Evolutionary conservation across 2,888 invertebrate genomes (phyloP), one percentile per base, ranked within the genome.

Genomic region (Pristionchus entomophagus): DNA sequence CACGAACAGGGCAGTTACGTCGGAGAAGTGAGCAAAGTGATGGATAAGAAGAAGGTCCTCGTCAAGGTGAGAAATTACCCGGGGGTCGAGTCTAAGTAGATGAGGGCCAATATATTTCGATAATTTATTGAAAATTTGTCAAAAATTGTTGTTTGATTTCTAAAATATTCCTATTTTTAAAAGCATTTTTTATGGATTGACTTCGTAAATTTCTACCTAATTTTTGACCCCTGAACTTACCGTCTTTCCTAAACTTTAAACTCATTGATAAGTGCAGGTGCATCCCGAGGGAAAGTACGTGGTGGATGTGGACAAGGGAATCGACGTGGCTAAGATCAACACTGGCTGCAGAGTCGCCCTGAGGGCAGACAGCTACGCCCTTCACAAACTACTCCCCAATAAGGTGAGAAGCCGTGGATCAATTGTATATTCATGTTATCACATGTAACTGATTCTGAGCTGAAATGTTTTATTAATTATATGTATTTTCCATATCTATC

Each of bases 281-380:
- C 99, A 99, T 94, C 99, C 99, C 0, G 99, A 99, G 94, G 99
- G 99, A 88, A 99, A 99, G 95, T 99, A 99, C 95, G 99, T 99
- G 0, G 99, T 99, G 38, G 99, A 99, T 94, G 95, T 99, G 88
- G 99, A 99, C 94, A 99, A 99, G 94, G 98, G 98, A 94, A 99
- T 99, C 91, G 99, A 99, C 93, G 98, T 99, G 88, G 97, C 97
- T 93, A 97, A 97, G 94, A 97, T 99, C 0, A 99, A 98, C 0
- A 97, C 99, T 32, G 99, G 99, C 94, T 97, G 97, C 91, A 96
- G 99, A 91, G 99, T 99, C 32, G 99, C 99, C 12, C 95, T 99
- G 56, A 96, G 99, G 86, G 99, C 99, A 94, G 99, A 99, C 94
- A 98, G 98, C 94, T 99, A 99, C 94, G 98, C 98, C 0, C 95